These are phyloP conservation scores for Ondatra zibethicus DNA, from an alignment of 2,113 vertebrate genomes.

Conservation along the genomic window DNA sequence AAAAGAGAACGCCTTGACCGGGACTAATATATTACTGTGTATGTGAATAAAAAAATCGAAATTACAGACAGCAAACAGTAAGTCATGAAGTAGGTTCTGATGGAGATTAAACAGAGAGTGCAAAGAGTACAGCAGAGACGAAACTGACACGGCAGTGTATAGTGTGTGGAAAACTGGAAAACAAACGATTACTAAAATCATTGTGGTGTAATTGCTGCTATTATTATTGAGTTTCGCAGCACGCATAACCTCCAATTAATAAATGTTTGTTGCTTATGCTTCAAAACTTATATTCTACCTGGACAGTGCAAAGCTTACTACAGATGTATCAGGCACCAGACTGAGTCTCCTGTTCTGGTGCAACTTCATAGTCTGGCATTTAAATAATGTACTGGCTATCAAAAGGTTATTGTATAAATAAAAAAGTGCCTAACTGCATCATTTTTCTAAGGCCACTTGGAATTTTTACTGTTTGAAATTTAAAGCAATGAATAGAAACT, in stretches of 20 bases:
- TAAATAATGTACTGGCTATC: slow-evolving; percentile 58
- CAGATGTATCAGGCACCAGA: background rate
- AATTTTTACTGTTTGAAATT: slow-evolving; percentile 40
- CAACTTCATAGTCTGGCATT: background rate
- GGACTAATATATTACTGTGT: background rate
- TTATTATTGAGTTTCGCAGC: slow-evolving; percentile 43
- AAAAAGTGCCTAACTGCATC: slow-evolving; percentile 3
- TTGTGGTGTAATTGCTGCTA: background rate
- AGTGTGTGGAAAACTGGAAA: background rate
- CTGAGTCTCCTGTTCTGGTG: background rate
- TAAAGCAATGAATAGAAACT: background rate
- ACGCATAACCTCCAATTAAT: background rate
- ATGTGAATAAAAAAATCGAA: background rate
- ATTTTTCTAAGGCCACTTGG: background rate
- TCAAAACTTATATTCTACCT: background rate
- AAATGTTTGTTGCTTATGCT: slow-evolving; percentile 22
- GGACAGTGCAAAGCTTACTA: background rate
- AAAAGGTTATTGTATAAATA: background rate
- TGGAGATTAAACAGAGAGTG: background rate
- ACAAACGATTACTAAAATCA: slow-evolving; percentile 25
- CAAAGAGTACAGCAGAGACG: background rate
- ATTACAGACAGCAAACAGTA: background rate
- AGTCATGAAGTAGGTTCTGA: background rate
- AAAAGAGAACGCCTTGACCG: background rate
- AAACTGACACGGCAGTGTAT: too few relatives aligned